Evolutionary conservation across 2,113 vertebrate species (phyloP).

Genomic region (Benitochromis conjunctus): DNA sequence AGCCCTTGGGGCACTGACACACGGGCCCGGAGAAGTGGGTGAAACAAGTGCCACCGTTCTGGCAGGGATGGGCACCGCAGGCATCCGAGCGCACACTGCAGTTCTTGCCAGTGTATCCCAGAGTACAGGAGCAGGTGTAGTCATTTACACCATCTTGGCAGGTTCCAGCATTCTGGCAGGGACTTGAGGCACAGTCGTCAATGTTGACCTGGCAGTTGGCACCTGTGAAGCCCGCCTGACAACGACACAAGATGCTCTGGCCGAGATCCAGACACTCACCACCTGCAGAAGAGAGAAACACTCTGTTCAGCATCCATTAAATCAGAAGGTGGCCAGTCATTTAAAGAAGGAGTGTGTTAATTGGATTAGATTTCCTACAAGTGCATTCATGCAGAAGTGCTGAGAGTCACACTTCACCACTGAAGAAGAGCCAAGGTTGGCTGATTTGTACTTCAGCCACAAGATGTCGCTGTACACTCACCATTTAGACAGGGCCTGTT

Average conservation of each 20-base stretch:
- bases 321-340: background rate
- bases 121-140: constrained; percentile 85
- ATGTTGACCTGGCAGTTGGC: constrained; percentile 87
- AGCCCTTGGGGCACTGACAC: constrained; percentile 84
- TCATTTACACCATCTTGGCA: constrained; percentile 84
- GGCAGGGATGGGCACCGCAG: constrained; percentile 79
- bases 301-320: constrained; percentile 12
- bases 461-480: constrained; percentile 37
- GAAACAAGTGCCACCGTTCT: constrained; percentile 84
- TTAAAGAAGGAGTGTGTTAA: background rate
- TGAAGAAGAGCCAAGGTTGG: background rate
- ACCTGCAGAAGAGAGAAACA: constrained; percentile 74
- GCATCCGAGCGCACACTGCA: constrained; percentile 81
- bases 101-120: constrained; percentile 83
- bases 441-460: constrained; percentile 15
- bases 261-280: constrained; percentile 93
- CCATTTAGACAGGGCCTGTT: constrained; percentile 79
- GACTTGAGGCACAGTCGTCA: constrained; percentile 86
- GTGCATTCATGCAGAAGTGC: background rate
- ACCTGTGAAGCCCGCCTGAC: constrained; percentile 84
- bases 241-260: constrained; percentile 89
- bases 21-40: constrained; percentile 87
- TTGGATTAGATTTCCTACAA: background rate
- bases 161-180: constrained; percentile 89
- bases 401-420: background rate